Evolutionary conservation across 2,797 vertebrate genomes (phyloP), one percentile per base, ranked within the genome.

Genomic region (Silurus aristotelis): DNA sequence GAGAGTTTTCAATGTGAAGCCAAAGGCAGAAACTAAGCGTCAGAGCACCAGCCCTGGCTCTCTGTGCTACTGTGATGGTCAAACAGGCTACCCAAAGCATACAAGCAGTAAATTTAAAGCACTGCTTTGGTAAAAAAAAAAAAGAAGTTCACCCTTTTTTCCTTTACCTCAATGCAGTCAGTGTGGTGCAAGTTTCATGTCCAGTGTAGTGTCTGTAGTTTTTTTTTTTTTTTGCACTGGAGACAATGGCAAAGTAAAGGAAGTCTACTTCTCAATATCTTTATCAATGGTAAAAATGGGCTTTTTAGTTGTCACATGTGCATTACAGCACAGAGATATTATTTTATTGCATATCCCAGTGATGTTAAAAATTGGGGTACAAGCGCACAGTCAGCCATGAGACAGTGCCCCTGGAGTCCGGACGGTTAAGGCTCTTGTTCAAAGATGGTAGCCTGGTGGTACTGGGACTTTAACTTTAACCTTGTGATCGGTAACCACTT

Each of bases 1-100:
- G 84, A 89, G 66, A 75, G 76, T 89, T 85, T 83, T 88, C 84
- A 87, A 87, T 85, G 82, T 80, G 31, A 56, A 61, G 77, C 80
- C 48, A 52, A 83, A 43, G 80, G 80, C 76, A 76, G 71, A 3
- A 43, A 48, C 46, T 66, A 52, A 70, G 73, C 10, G 27, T 60
- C 75, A 77, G 75, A 60, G 27, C 9, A 6, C 27, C 19, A 1
- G 48, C 46, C 48, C 72, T 38, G 55, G 27, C 71, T 76, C 71
- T 76, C 60, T 48, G 79, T 64, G 27, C 52, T 76, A 63, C 55
- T 86, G 48, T 73, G 83, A 87, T 88, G 85, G 55, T 82, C 79
- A 85, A 77, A 38, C 56, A 12, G 25, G 56, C 25, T 20, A 77
- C 52, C 55, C 17, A 38, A 86, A 87, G 15, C 38, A 72, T 83